A percentile compares a stretch with the other conserved stretches of the same genome.
Evolutionary conservation across 2,888 invertebrate genomes (phyloP).

Genomic region (Aphrophora alni): DNA sequence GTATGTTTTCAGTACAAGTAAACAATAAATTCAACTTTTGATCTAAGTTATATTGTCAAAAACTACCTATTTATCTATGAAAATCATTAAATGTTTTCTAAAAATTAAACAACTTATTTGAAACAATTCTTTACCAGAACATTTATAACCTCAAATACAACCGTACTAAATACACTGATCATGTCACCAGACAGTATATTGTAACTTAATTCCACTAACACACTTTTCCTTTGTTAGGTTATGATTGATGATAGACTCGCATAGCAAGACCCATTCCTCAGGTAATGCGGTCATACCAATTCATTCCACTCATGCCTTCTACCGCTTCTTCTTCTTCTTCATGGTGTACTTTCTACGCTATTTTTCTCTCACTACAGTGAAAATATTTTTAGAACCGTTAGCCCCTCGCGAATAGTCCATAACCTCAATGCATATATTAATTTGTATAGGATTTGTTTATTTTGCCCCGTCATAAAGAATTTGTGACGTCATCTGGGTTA

Average conservation of each 20-base stretch:
- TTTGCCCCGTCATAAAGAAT: too few relatives aligned
- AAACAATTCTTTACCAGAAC: too few relatives aligned
- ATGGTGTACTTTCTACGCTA: neutral
- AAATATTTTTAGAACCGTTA: neutral
- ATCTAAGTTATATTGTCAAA: too few relatives aligned
- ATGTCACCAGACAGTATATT: neutral
- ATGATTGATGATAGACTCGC: neutral
- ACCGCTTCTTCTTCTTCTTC: neutral
- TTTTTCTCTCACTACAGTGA: neutral
- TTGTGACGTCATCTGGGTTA: too few relatives aligned
- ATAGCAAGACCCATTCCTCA: neutral
- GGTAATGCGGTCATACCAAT: neutral
- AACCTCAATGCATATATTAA: neutral
- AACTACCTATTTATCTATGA: too few relatives aligned
- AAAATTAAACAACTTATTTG: too few relatives aligned
- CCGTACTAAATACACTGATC: too few relatives aligned
- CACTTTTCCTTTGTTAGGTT: neutral
- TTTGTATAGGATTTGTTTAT: neutral
- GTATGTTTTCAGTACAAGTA: too few relatives aligned
- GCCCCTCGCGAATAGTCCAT: neutral
- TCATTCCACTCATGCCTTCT: neutral
- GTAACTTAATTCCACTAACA: neutral
- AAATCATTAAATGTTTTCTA: too few relatives aligned
- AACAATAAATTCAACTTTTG: too few relatives aligned
- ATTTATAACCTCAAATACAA: too few relatives aligned